These are phyloP conservation scores for Halcyon chelicuti DNA, from an alignment of 2,797 vertebrate genomes.

Conservation along the genomic window DNA sequence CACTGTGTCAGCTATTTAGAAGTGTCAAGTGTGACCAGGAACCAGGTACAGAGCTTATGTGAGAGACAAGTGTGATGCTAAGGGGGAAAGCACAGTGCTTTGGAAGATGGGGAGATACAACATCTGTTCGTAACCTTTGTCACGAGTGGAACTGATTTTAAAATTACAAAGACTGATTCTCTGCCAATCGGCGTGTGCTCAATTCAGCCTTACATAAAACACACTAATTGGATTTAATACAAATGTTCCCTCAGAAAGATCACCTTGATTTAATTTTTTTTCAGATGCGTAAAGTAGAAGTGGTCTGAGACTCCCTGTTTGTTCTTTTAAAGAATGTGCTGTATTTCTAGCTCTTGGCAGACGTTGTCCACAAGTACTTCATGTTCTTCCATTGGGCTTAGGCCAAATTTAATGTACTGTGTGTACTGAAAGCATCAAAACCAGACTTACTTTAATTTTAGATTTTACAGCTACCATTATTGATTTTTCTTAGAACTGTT, in stretches of 20 bases:
- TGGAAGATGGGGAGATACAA: background rate
- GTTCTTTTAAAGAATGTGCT: constrained; percentile 70
- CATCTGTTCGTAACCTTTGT: constrained; percentile 41
- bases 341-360: constrained; percentile 73
- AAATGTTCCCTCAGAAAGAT: constrained; percentile 30
- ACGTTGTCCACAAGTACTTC: constrained; percentile 58
- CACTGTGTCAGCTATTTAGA: background rate
- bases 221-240: constrained; percentile 17
- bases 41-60: background rate
- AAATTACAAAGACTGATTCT: constrained; percentile 10
- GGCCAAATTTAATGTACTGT: constrained; percentile 67
- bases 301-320: constrained; percentile 48
- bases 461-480: constrained; percentile 57
- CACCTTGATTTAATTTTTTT: constrained; percentile 66
- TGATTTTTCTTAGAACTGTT: constrained; percentile 65
- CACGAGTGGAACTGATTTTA: background rate
- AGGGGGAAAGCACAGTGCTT: background rate
- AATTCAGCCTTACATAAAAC: background rate
- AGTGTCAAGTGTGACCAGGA: background rate
- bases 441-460: constrained; percentile 71
- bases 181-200: background rate
- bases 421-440: constrained; percentile 70
- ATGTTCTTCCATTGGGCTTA: constrained; percentile 66
- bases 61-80: background rate
- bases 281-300: constrained; percentile 18